Base-by-base conservation (phyloP, 2,888 invertebrate species). In the Aporophyla nigra region DNA sequence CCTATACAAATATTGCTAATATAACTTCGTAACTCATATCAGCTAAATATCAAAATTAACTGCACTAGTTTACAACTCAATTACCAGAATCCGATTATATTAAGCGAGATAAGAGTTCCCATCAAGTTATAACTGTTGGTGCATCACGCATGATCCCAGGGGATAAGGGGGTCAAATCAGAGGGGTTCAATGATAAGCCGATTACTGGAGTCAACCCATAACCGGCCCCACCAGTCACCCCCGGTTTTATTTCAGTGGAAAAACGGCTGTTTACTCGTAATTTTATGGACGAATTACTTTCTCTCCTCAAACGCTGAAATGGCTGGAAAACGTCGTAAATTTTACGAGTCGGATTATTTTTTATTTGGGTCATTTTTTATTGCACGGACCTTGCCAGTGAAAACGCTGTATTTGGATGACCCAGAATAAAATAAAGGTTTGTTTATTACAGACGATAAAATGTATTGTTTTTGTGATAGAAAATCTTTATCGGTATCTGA, bases 241-340 rank as follows among this genome's bases (percentile, higher is more conserved):
- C 94, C 88, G 93, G 92, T 92, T 95, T 96, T 95, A 96, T 96
- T 95, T 93, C 94, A 93, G 90, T 92, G 92, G 94, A 95, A 95
- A 96, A 96, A 96, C 95, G 95, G 93, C 95, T 96, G 96, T 96
- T 96, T 96, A 95, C 94, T 93, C 92, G 95, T 96, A 95, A 96
- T 96, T 96, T 96, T 96, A 96, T 95, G 93, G 92, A 91, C 93
- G 93, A 95, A 95, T 95, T 95, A 96, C 95, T 95, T 95, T 95
- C 94, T 93, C 95, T 96, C 92, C 92, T 95, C 93, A 94, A 94
- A 93, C 93, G 93, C 93, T 93, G 94, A 95, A 94, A 95, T 94
- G 93, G 92, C 93, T 94, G 92, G 93, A 93, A 94, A 93, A 89
- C 87, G 87, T 93, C 94, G 93, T 95, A 95, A 95, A 95, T 93